Base-by-base conservation (phyloP, 2,113 vertebrate species). In the Aramus guarauna region DNA sequence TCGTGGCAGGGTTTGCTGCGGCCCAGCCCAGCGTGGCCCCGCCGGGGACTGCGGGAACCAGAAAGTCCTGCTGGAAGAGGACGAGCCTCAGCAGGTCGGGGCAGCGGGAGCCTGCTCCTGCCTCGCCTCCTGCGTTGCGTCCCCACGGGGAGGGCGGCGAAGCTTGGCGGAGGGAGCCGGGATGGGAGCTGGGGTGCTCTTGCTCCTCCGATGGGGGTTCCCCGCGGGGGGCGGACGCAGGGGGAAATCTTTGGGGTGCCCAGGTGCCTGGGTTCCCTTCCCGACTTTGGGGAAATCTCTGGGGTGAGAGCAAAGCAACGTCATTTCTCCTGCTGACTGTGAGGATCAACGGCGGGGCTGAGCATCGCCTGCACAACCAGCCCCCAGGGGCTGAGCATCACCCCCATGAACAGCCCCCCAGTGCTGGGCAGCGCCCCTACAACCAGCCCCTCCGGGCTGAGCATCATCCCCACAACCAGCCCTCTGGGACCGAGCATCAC, bases 21-120 rank as follows among this genome's bases (percentile, higher is more conserved):
- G 39, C 94, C 92, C 85, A 5, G 12, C 93, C 60, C 71, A 8
- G 58, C 39, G 62, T 24, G 58, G 87, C 94, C 64, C 90, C 67
- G 12, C 79, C 11, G 4, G 69, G 32, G 36, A 34, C 37, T 84
- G 26, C 17, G 32, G 88, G 80, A 97, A 97, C 97, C 96, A 94
- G 97, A 95, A 94, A 96, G 92, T 95, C 96, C 90, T 85, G 90
- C 92, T 90, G 87, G 88, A 66, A 87, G 50, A 67, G 87, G 72
- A 83, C 97, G 72, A 94, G 95, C 95, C 94, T 18, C 83, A 27
- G 95, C 97, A 95, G 94, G 95, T 96, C 30, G 90, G 75, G 79
- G 55, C 86, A 72, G 67, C 18, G 62, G 66, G 85, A 0, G 63
- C 75, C 78, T 34, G 90, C 21, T 41, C 90, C 90, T 12, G 30